Evolutionary conservation across 2,888 invertebrate species (phyloP).

Genomic region (Oxystoma pomonae): DNA sequence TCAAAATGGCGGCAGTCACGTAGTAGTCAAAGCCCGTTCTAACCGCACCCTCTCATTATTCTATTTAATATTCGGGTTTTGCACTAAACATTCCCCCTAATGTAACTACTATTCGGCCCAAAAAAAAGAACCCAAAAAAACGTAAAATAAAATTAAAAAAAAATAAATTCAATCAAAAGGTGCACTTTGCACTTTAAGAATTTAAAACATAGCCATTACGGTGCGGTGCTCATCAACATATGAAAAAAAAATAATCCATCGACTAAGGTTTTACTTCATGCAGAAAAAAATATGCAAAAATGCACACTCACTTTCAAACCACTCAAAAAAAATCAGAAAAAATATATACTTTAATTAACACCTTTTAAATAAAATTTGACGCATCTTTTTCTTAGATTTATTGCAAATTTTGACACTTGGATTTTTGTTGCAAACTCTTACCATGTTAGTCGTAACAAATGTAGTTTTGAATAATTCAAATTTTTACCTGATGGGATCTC

Average conservation of each 20-base stretch:
- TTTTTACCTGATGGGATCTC: too few relatives aligned
- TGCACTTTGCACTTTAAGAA: conserved; percentile 35
- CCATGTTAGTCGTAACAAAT: too few relatives aligned
- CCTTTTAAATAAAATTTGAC: too few relatives aligned
- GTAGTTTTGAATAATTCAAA: too few relatives aligned
- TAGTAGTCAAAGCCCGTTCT: too few relatives aligned
- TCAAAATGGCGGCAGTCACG: too few relatives aligned
- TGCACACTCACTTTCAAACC: conserved; percentile 33
- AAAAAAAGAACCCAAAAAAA: conserved; percentile 25
- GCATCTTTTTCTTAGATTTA: too few relatives aligned
- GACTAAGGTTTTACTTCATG: conserved; percentile 45
- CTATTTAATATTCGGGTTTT: background rate
- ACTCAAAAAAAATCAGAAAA: background rate
- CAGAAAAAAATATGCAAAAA: conserved; percentile 36
- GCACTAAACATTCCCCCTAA: background rate
- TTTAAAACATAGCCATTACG: conserved; percentile 31
- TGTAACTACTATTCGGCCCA: background rate
- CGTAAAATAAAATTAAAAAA: conserved; percentile 55
- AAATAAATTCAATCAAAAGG: conserved; percentile 42
- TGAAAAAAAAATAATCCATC: conserved; percentile 44
- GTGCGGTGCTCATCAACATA: conserved; percentile 49
- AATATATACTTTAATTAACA: too few relatives aligned
- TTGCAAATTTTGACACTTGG: too few relatives aligned
- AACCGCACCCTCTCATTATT: too few relatives aligned
- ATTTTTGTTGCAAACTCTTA: too few relatives aligned